phyloP scores from a whole-genome alignment of 2,113 vertebrate genomes.

The Hypanus sabinus region DNA sequence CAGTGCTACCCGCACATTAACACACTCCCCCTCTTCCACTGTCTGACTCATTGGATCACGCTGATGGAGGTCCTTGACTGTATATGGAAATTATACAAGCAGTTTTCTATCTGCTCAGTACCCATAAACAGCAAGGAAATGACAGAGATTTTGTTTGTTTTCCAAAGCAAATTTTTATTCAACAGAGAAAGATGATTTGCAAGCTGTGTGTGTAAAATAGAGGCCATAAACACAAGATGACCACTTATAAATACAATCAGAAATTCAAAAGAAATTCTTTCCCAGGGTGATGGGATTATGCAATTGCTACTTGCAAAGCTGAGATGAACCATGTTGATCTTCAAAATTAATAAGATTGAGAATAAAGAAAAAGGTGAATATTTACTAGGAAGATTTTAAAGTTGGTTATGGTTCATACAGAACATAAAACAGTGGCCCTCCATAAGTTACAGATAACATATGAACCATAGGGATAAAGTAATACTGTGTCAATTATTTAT shows the following conservation, averaged over 20 bases:
- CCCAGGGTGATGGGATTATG: not conserved
- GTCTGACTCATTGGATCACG: too few species aligned
- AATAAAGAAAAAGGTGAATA: not conserved
- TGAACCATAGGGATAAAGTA: not conserved
- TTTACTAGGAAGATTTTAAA: not conserved
- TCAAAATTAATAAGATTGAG: not conserved
- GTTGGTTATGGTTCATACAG: not conserved
- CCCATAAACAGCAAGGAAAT: not conserved
- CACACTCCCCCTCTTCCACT: too few species aligned
- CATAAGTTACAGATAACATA: not conserved
- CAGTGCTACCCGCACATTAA: too few species aligned
- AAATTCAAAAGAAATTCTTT: not conserved
- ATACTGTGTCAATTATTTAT: not conserved
- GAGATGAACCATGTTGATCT: not conserved
- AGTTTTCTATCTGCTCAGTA: not conserved
- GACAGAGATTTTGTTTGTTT: not conserved
- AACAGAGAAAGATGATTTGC: not conserved
- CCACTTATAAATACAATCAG: not conserved
- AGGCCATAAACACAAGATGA: not conserved
- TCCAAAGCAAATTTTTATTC: not conserved
- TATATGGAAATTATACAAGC: too few species aligned
- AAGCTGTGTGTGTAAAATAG: not conserved
- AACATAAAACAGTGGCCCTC: not conserved
- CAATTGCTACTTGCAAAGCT: not conserved
- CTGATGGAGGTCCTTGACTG: too few species aligned